A percentile compares a stretch with the other conserved stretches of the same genome.
Evolutionary conservation across 2,113 vertebrate species (phyloP).

Genomic region (Ariopsis seemanni): DNA sequence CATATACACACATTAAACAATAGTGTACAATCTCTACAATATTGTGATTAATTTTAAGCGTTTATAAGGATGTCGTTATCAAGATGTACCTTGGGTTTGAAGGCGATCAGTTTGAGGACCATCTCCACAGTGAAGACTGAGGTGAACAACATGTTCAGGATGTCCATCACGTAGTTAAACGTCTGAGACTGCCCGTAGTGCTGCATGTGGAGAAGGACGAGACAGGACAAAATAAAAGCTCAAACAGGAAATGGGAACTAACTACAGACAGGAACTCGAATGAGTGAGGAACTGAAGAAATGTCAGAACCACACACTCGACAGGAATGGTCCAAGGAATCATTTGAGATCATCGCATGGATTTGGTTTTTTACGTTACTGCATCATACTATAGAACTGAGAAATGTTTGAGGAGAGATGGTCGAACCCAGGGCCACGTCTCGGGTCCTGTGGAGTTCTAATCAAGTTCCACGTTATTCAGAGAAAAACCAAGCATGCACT

Average conservation of each 20-base stretch:
- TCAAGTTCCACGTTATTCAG: not conserved
- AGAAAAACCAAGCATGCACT: not conserved
- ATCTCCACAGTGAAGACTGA: conserved; percentile 97
- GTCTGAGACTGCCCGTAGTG: conserved; percentile 92
- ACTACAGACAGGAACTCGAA: not conserved
- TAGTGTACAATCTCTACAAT: no score
- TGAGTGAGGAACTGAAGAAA: not conserved
- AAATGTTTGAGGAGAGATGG: not conserved
- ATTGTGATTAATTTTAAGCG: not conserved
- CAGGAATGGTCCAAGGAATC: not conserved
- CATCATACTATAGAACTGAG: not conserved
- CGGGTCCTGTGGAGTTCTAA: not conserved
- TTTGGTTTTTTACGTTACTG: not conserved
- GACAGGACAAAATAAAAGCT: not conserved
- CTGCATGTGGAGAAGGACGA: conserved; percentile 66
- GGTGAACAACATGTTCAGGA: conserved; percentile 99
- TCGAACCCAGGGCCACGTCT: not conserved
- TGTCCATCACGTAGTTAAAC: conserved; percentile 97
- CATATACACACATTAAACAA: not conserved
- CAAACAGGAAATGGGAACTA: not conserved
- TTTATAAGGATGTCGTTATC: not conserved
- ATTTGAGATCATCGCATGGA: not conserved
- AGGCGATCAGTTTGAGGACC: conserved; percentile 97
- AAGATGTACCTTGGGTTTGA: conserved; percentile 93
- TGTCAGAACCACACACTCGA: not conserved